Evolutionary conservation across 2,888 invertebrate species (phyloP), one percentile per base, ranked within the genome.

Genomic region (Spodoptera littoralis): DNA sequence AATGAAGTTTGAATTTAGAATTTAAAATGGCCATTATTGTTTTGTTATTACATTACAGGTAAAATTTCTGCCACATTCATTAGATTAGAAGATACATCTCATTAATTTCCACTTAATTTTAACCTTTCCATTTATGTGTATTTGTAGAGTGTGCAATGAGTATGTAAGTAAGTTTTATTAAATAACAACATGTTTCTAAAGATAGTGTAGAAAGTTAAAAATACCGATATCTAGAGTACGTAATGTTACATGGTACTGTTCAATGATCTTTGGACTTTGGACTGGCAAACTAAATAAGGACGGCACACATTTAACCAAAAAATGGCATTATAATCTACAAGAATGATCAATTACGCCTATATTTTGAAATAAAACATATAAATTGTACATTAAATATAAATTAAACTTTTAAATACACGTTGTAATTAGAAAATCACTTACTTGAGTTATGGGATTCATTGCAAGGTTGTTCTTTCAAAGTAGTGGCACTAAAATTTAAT

Each of bases 361-460:
- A 36, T 9, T 36, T 36, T 6, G 2, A 36, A 9, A 9, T 36
- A 9, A 6, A 9, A 36, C 8, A 36, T 8, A 36, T 36, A 36
- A 36, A 36, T 9, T 36, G 36, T 36, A 36, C 36, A 36, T 9
- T 6, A 9, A 36, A 18, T 3, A 11, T 36, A 4, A 3, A 45
- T 24, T n/a, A 27, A 2, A 13, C 44, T 5, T 8, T 2, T 41
- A 36, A 1, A 1, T 1, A 1, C 24, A 49, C 3, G 8, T 11
- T 45, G 48, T 1, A 60, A 67, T 54, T 55, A 52, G 0, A 61
- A 69, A 63, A 13, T 52, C 22, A 82, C 89, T 88, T 83, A 90
- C 91, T 81, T 90, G 88, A 48, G 79, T 82, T 12, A 91, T 70
- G 13, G 91, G 90, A 84, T 91, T 90, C 91, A 91, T 91, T 59